Evolutionary conservation across 2,113 vertebrate species (phyloP).

Genomic region (Montifringilla adamsi): DNA sequence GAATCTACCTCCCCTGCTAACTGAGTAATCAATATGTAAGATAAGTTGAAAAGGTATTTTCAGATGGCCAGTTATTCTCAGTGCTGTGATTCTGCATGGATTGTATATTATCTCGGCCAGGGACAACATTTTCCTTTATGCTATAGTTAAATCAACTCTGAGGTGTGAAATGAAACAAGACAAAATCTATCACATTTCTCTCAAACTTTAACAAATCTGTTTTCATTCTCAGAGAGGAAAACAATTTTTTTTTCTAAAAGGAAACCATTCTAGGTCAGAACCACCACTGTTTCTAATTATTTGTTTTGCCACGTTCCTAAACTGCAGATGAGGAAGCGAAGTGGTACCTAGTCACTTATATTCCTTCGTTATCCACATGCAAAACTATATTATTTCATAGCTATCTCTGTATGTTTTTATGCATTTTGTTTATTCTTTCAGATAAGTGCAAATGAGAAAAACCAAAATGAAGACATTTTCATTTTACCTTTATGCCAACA

Average conservation of each 20-base stretch:
- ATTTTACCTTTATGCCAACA: not conserved
- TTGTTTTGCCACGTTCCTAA: not conserved
- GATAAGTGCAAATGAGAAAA: not conserved
- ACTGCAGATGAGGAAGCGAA: not conserved
- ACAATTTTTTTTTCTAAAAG: not conserved
- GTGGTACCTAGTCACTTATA: not conserved
- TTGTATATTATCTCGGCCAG: not conserved
- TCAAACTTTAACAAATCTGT: not conserved
- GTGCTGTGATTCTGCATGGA: not conserved
- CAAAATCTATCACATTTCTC: not conserved
- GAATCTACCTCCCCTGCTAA: not conserved
- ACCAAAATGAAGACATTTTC: not conserved
- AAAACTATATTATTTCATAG: not conserved
- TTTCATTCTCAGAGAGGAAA: slow-evolving; percentile 1
- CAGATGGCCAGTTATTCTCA: not conserved
- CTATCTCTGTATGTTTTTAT: not conserved
- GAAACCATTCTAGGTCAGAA: not conserved
- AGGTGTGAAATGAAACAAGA: slow-evolving; percentile 26
- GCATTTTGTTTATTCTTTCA: not conserved
- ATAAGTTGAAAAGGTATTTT: slow-evolving; percentile 1
- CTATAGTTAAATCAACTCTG: slow-evolving; percentile 3
- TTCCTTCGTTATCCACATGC: not conserved
- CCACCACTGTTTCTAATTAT: not conserved
- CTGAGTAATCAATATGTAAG: not conserved
- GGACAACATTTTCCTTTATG: not conserved